Evolutionary conservation across 2,113 vertebrate species (phyloP).

Genomic region (Cricetomys ansorgei): DNA sequence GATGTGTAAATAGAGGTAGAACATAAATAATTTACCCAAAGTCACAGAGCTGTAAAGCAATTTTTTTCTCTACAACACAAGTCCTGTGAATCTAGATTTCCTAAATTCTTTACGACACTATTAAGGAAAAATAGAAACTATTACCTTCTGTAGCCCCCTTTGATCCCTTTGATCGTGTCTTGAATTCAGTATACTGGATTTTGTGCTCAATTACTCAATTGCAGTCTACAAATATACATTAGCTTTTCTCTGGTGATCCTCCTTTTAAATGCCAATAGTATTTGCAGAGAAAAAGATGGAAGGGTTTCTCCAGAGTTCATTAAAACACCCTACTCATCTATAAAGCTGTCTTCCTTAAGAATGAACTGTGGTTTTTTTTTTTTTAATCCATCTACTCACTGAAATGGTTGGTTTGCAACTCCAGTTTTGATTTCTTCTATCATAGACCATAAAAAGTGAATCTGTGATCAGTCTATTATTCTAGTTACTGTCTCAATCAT

Average conservation of each 20-base stretch:
- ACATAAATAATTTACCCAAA: not conserved
- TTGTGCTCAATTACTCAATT: conserved; percentile 7
- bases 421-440: conserved; percentile 39
- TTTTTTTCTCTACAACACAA: not conserved
- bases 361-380: not conserved
- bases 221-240: not conserved
- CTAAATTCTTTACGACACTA: not conserved
- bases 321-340: not conserved
- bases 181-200: not conserved
- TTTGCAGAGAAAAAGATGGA: not conserved
- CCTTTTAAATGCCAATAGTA: not conserved
- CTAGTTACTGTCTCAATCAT: conserved; percentile 58
- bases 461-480: conserved; percentile 20
- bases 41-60: not conserved
- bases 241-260: not conserved
- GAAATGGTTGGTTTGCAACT: not conserved
- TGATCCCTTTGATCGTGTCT: not conserved
- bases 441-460: conserved; percentile 39
- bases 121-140: not conserved
- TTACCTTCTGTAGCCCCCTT: not conserved
- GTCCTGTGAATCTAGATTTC: not conserved
- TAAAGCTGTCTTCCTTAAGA: not conserved
- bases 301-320: not conserved
- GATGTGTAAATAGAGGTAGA: not conserved
- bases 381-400: not conserved